Evolutionary conservation across 2,888 invertebrate genomes (phyloP), one percentile per base, ranked within the genome.

Genomic region (Timandra comae): DNA sequence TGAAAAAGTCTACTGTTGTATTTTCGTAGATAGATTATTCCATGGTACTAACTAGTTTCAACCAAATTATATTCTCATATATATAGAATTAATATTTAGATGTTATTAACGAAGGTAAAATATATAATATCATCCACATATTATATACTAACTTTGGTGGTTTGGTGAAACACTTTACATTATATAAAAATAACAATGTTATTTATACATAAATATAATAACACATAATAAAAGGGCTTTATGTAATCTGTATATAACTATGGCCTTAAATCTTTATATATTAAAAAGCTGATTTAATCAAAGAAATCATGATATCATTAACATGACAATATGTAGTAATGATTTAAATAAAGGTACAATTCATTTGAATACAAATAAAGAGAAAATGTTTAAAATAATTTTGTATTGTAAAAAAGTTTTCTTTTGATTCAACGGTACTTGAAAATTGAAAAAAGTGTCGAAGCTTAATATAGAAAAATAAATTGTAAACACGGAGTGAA

Each of bases 401-500:
- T 40, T 42, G 35, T 47, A 55, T 52, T 51, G 60, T 63, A 50
- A n/a, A n/a, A n/a, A 52, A 46, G 50, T 46, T 52, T 56, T 61
- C 63, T 53, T 56, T 61, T 63, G 70, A 61, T 44, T 56, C 33
- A 25, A n/a, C n/a, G n/a, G n/a, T n/a, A n/a, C n/a, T n/a, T n/a
- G n/a, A n/a, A n/a, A n/a, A n/a, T 26, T 35, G 9, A 50, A 40
- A 46, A 50, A 54, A 65, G 63, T 67, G 63, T 69, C 62, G 61
- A 63, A 67, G 69, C 66, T 70, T 70, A 64, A 64, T 62, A 60
- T 59, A 63, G 59, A 61, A 43, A 70, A 82, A 82, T 82, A 81
- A 82, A 82, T 62, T 72, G 63, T 77, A 73, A 74, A 76, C 70
- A 74, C 73, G 72, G 7, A 11, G 10, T 71, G 66, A 74, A 69